Base-by-base conservation (phyloP, 2,797 vertebrate genomes). In the Melanotaenia boesemani region DNA sequence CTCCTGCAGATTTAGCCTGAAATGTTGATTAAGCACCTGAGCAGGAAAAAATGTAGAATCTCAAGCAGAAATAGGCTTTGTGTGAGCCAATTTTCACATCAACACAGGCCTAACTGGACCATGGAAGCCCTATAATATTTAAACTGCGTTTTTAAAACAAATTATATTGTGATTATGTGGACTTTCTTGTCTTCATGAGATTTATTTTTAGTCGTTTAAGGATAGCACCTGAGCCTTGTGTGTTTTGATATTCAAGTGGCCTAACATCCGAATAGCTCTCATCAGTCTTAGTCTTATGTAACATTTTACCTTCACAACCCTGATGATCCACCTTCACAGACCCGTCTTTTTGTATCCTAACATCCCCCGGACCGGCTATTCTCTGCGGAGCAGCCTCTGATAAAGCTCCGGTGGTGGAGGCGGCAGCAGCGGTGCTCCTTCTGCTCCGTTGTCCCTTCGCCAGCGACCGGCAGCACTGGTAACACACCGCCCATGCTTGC, bases 401-500 rank as follows among this genome's bases (percentile, higher is more conserved):
- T 1, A 90, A 61, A 34, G 70, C 73, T 36, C 67, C 82, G 28
- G 63, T 20, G 37, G 68, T 39, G 56, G 39, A 41, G 44, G 92
- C 64, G 10, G 76, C 11, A 24, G 76, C 41, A 18, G 83, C 61
- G 56, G 78, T 74, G 77, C 84, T 72, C 37, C 90, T 81, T 26
- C 85, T 65, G 50, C 85, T 54, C 69, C 82, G 75, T 32, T 83
- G 81, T 37, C 52, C 83, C 73, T 54, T 80, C 32, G 86, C 83
- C 89, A 97, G 91, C 18, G 91, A 92, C 44, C 91, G 88, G 91
- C 97, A 97, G 95, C 96, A 95, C 88, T 99, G 97, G 90, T 95
- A 98, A 72, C 97, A 99, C 69, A 99, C 97, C 72, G 97, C 98
- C 98, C 98, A 99, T 60, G 98, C 98, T 94, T 99, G 98, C 93